A percentile compares a stretch with the other conserved stretches of the same genome.
These are phyloP conservation scores for Astropecten irregularis DNA, from an alignment of 53 echinoderm and acorn worm species.

Conservation along the genomic window DNA sequence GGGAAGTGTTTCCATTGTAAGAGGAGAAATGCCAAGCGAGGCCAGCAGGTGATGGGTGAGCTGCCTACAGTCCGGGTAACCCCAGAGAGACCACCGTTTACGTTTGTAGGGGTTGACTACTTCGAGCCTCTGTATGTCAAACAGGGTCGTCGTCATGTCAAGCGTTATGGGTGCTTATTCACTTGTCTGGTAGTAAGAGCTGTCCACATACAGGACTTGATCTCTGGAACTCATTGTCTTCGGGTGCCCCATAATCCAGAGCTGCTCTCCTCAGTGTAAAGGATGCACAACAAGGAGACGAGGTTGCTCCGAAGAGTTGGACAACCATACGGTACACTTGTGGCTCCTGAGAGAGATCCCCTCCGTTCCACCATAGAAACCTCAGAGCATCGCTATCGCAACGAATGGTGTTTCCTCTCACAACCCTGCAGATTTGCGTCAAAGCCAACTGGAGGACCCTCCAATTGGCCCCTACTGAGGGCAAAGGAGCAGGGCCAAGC, in stretches of 20 bases:
- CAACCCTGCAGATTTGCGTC: background rate
- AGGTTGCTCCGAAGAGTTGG: slow-evolving; percentile 52
- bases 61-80: slow-evolving; percentile 64
- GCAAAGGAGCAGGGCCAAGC: background rate
- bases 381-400: slow-evolving; percentile 59
- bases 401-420: background rate
- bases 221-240: no score
- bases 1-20: slow-evolving; percentile 66
- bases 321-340: slow-evolving; percentile 39
- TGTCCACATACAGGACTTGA: no score
- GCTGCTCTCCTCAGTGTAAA: slow-evolving; percentile 52
- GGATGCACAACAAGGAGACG: slow-evolving; percentile 54
- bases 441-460: slow-evolving; percentile 10
- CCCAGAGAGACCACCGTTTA: slow-evolving; percentile 62
- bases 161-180: slow-evolving; percentile 64
- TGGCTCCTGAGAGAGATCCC: background rate
- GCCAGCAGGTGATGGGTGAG: slow-evolving; percentile 67
- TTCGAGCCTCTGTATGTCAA: slow-evolving; percentile 68
- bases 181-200: slow-evolving; percentile 61
- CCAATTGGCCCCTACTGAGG: background rate
- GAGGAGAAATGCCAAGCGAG: slow-evolving; percentile 30
- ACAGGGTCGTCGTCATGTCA: slow-evolving; percentile 52
- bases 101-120: slow-evolving; percentile 54
- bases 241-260: no score
- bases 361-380: slow-evolving; percentile 64